phyloP scores from a whole-genome alignment of 2,797 vertebrate species.

The Artibeus jamaicensis region DNA sequence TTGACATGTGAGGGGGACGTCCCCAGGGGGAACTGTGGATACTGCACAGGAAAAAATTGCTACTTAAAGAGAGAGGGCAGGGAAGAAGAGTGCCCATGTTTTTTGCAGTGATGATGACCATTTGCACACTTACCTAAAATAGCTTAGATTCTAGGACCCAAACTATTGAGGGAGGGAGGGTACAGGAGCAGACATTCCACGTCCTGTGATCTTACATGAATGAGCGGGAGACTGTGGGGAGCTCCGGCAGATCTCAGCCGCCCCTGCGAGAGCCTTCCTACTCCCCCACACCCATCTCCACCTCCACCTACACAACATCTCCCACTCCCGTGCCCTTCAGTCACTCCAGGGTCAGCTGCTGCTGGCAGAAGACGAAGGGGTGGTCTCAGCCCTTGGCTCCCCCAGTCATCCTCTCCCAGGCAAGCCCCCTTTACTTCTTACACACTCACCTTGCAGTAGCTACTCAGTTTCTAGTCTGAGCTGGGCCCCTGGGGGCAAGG shows the following conservation, averaged over 20 bases:
- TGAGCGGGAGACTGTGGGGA: not conserved
- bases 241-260: not conserved
- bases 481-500: not conserved
- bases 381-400: accelerated
- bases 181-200: not conserved
- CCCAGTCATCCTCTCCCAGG: not conserved
- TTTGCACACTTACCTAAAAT: not conserved
- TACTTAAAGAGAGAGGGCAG: not conserved
- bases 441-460: not conserved
- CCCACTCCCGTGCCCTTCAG: not conserved
- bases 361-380: not conserved
- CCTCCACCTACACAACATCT: not conserved
- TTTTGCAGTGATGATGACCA: not conserved
- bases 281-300: not conserved
- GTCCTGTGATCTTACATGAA: not conserved
- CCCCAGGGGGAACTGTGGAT: not conserved
- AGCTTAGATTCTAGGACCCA: not conserved
- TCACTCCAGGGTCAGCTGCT: not conserved
- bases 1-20: not conserved
- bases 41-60: not conserved
- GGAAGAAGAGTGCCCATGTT: not conserved
- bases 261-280: not conserved
- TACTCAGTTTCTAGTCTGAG: not conserved
- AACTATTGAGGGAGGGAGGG: not conserved
- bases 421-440: too few species aligned